These are phyloP conservation scores for Ptilodon capucinus DNA, from an alignment of 2,888 invertebrate species.

Conservation along the genomic window DNA sequence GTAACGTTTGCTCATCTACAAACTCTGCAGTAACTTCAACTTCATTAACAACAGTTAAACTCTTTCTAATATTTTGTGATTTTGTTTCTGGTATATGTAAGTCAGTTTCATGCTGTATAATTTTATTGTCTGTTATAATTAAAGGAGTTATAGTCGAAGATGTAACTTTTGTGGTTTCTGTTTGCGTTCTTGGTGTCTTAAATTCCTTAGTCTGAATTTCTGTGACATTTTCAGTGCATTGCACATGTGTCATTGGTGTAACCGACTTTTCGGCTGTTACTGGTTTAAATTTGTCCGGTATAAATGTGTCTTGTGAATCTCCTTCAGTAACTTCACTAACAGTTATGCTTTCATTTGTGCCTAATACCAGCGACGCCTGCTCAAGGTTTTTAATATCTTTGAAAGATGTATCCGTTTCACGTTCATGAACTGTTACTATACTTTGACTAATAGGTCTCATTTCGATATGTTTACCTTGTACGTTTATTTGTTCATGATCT, in stretches of 20 bases:
- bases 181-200: slow-evolving; percentile 38
- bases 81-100: slow-evolving; percentile 49
- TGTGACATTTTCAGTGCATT: slow-evolving; percentile 63
- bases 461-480: slow-evolving; percentile 42
- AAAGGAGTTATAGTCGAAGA: slow-evolving; percentile 59
- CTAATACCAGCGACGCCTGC: slow-evolving; percentile 49
- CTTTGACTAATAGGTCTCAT: slow-evolving; percentile 51
- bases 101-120: slow-evolving; percentile 64
- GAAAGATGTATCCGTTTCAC: slow-evolving; percentile 45
- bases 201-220: slow-evolving; percentile 55
- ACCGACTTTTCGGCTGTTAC: slow-evolving; percentile 53
- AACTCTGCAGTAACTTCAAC: slow-evolving; percentile 58
- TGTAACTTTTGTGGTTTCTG: slow-evolving; percentile 49
- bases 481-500: slow-evolving; percentile 33
- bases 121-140: slow-evolving; percentile 61
- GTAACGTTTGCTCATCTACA: slow-evolving; percentile 55
- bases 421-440: slow-evolving; percentile 55
- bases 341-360: slow-evolving; percentile 53
- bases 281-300: slow-evolving; percentile 40
- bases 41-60: slow-evolving; percentile 56
- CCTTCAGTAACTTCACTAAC: slow-evolving; percentile 65
- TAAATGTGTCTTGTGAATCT: slow-evolving; percentile 47
- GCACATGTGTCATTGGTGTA: slow-evolving; percentile 60
- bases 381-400: slow-evolving; percentile 32
- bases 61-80: slow-evolving; percentile 52